These are phyloP conservation scores for Aphrophora alni DNA, from an alignment of 2,888 invertebrate species.

Conservation along the genomic window DNA sequence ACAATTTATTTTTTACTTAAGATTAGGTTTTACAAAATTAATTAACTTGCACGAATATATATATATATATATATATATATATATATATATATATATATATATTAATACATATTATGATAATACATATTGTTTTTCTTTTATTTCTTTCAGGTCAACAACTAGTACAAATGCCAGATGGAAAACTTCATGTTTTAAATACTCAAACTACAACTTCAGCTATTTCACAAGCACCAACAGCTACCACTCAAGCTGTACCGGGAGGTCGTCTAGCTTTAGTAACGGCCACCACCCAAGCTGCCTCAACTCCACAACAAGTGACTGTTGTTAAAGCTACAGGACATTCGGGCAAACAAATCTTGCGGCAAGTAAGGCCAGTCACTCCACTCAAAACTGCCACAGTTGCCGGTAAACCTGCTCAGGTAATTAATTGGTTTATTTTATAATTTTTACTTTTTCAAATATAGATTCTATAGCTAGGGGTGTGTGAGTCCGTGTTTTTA, in stretches of 20 bases:
- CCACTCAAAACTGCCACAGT: constrained; percentile 9
- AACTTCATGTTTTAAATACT: constrained; percentile 81
- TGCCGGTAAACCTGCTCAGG: constrained; percentile 31
- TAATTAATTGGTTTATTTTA: constrained; percentile 5
- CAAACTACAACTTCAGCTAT: constrained; percentile 55
- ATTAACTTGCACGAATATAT: too few relatives aligned
- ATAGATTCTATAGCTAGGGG: background rate
- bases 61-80: too few relatives aligned
- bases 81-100: too few relatives aligned
- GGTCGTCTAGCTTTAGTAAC: constrained; percentile 20
- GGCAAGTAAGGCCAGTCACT: constrained; percentile 29
- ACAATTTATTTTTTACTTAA: too few relatives aligned
- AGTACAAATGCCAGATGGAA: constrained; percentile 92
- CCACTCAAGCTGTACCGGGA: constrained; percentile 46
- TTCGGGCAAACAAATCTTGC: constrained; percentile 15
- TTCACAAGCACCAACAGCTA: constrained; percentile 51
- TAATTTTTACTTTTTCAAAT: background rate
- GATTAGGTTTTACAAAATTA: too few relatives aligned
- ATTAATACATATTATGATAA: too few relatives aligned
- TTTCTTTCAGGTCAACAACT: constrained; percentile 75
- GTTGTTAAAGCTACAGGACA: constrained; percentile 45
- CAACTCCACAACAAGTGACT: constrained; percentile 45
- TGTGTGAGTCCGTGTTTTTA: background rate
- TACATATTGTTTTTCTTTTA: too few relatives aligned
- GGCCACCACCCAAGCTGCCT: constrained; percentile 47